Evolutionary conservation across 1,140 invertebrate genomes (phyloP).

Genomic region (Druon quercuslanigerum): DNA sequence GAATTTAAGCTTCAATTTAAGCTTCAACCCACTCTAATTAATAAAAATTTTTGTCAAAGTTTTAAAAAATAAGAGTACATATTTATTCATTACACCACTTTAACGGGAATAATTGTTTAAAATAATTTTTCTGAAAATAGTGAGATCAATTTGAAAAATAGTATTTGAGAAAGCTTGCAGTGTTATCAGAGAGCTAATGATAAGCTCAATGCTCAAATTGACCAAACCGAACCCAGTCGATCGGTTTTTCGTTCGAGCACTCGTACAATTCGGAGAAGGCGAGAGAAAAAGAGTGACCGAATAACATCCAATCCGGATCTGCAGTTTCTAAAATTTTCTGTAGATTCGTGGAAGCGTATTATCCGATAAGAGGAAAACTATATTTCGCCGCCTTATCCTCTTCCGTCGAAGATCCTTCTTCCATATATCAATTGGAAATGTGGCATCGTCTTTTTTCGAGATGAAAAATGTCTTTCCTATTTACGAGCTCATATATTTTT

Average conservation of each 20-base stretch:
- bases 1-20: too few relatives aligned
- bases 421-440: constrained; percentile 15
- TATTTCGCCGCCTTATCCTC: constrained; percentile 19
- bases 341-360: constrained; percentile 16
- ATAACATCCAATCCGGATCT: constrained; percentile 9
- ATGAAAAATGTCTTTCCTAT: constrained; percentile 8
- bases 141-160: too few relatives aligned
- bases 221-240: not conserved
- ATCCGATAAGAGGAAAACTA: constrained; percentile 22
- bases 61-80: too few relatives aligned
- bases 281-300: constrained; percentile 12
- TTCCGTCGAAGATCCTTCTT: constrained; percentile 5
- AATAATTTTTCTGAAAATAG: too few relatives aligned
- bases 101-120: too few relatives aligned
- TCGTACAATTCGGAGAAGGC: not conserved
- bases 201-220: not conserved
- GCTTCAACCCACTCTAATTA: too few relatives aligned
- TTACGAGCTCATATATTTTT: not conserved
- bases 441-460: constrained; percentile 15
- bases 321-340: constrained; percentile 17
- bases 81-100: too few relatives aligned
- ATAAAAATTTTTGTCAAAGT: too few relatives aligned
- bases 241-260: constrained; percentile 2
- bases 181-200: not conserved
- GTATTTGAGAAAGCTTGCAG: too few relatives aligned